phyloP scores from a whole-genome alignment of 1,140 invertebrate species.

The Teleopsis dalmanni region DNA sequence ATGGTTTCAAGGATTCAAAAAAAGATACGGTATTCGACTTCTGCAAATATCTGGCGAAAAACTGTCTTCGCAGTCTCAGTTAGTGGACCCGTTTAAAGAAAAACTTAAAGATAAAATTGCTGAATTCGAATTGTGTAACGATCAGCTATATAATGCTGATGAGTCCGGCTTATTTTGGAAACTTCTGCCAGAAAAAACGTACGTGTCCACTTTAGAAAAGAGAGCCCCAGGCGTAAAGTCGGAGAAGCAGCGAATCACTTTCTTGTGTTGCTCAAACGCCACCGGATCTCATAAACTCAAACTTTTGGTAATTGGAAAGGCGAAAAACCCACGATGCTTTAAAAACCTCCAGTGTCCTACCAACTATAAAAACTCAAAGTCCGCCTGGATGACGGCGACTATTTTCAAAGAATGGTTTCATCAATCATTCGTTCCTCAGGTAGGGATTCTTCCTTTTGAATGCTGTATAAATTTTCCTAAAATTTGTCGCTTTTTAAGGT shows the following conservation, averaged over 20 bases:
- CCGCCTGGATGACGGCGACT: conserved; percentile 32
- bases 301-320: conserved; percentile 28
- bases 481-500: not conserved
- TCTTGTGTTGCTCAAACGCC: conserved; percentile 20
- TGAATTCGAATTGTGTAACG: not conserved
- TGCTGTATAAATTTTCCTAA: conserved; percentile 20
- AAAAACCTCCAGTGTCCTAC: conserved; percentile 23
- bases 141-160: not conserved
- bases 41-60: not conserved
- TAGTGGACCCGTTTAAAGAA: not conserved
- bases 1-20: not conserved
- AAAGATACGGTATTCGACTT: conserved; percentile 1
- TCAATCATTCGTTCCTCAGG: conserved; percentile 24
- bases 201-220: conserved; percentile 24
- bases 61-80: too few relatives aligned
- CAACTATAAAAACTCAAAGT: conserved; percentile 31
- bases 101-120: not conserved
- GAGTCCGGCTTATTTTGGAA: not conserved
- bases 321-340: conserved; percentile 25
- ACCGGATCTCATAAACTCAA: conserved; percentile 25
- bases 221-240: conserved; percentile 22
- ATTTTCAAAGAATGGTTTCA: conserved; percentile 37
- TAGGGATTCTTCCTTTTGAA: conserved; percentile 14
- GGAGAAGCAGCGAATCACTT: conserved; percentile 24
- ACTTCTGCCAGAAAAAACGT: conserved; percentile 30